Evolutionary conservation across 1,140 invertebrate species (phyloP), one percentile per base, ranked within the genome.

Genomic region (Anastrepha ludens): DNA sequence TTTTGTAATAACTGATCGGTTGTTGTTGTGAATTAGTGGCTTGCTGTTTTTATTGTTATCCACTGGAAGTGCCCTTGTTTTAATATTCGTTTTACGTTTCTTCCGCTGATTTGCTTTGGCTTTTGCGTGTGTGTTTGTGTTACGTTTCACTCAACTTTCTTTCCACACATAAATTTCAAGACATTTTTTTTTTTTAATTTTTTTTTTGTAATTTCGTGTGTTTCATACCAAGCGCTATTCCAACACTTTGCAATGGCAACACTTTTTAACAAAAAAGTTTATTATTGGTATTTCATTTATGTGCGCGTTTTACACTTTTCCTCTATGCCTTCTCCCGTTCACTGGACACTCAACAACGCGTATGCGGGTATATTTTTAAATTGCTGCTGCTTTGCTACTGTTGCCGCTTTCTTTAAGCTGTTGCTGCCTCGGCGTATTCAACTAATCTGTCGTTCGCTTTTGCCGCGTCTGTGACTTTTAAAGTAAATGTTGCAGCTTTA

Each of bases 91-190:
- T 81, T 55, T 81, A 29, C 20, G 50, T 81, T 81, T 29, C 8
- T 81, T 74, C 70, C 41, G 39, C 8, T 6, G 44, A 15, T 74
- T 15, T 17, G 41, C 74, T 50, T 74, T 15, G 4, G 13, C 74
- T 50, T 8, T 81, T 81, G 17, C 44, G 44, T 4, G 8, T 41
- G 5, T 81, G n/a, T n/a, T n/a, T n/a, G 29, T 29, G 29, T 11
- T 55, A 55, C 50, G 74, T 81, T 81, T 81, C 74, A 81, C 74
- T 55, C 9, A 81, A 81, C 74, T 81, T 81, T 81, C 74, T 58
- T 81, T 81, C 47, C 74, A 81, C 74, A 74, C 11, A 44, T 13
- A 8, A 74, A n/a, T 39, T 62, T 62, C n/a, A 13, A 5, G 13
- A 13, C 1, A 62, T 62, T 8, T 67, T 67, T 67, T 67, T 67